A percentile compares a stretch with the other conserved stretches of the same genome.
These are phyloP conservation scores for Biston betularia DNA, from an alignment of 2,888 invertebrate species.

Conservation along the genomic window DNA sequence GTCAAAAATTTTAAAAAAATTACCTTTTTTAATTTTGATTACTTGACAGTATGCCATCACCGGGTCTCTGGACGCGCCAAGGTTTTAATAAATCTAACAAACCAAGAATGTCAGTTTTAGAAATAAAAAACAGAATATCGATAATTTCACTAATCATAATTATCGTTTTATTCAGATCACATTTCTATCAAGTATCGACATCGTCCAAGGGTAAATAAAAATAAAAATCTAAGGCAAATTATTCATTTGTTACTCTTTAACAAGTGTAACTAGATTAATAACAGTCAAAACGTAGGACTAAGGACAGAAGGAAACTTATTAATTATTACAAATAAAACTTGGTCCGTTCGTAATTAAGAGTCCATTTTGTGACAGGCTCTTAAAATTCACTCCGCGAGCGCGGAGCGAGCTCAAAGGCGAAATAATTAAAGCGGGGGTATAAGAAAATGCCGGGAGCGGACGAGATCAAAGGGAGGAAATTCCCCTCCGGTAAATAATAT, in stretches of 20 bases:
- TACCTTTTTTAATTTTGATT: too few species aligned
- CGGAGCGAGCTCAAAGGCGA: conserved; percentile 76
- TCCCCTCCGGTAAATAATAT: conserved; percentile 75
- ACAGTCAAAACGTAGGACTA: conserved; percentile 50
- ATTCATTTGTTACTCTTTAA: conserved; percentile 1
- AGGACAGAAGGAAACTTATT: conserved; percentile 63
- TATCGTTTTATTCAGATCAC: too few species aligned
- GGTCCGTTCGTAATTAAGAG: conserved; percentile 78
- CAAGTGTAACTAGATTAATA: conserved; percentile 38
- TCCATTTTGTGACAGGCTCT: conserved; percentile 82
- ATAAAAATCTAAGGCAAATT: neutral
- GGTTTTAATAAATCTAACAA: too few species aligned
- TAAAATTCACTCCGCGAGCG: conserved; percentile 80
- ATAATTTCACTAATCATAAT: too few species aligned
- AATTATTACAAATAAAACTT: conserved; percentile 80
- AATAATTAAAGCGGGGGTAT: conserved; percentile 82
- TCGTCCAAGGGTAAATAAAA: neutral
- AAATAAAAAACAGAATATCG: too few species aligned
- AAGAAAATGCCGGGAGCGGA: conserved; percentile 75
- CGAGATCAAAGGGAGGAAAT: conserved; percentile 78
- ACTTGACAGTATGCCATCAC: too few species aligned
- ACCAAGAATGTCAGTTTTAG: too few species aligned
- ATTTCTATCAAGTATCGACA: too few species aligned
- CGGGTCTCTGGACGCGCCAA: too few species aligned
- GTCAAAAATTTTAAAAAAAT: too few species aligned